Evolutionary conservation across 2,113 vertebrate species (phyloP).

Genomic region (Chlorocebus sabaeus): DNA sequence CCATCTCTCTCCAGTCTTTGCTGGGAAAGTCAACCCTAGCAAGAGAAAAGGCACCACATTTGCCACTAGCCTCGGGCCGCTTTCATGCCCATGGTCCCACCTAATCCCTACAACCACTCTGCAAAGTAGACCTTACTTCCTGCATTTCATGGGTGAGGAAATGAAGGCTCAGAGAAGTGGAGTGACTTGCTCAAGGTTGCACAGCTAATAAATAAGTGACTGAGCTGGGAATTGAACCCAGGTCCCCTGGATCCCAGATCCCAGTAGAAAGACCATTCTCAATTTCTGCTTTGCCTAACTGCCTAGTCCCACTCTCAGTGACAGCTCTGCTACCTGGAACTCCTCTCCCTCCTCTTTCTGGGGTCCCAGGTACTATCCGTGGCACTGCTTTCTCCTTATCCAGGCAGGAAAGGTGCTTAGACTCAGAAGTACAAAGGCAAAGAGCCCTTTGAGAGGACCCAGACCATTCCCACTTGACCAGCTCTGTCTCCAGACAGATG

Average conservation of each 20-base stretch:
- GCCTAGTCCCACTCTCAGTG: not conserved
- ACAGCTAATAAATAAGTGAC: not conserved
- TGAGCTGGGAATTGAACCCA: constrained; percentile 59
- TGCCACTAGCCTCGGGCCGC: not conserved
- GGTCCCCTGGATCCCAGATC: constrained; percentile 39
- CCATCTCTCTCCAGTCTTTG: not conserved
- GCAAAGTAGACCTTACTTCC: not conserved
- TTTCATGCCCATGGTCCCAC: not conserved
- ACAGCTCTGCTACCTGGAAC: not conserved
- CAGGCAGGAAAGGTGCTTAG: not conserved
- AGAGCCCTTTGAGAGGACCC: not conserved
- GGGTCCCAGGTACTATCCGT: not conserved
- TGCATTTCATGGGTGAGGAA: not conserved
- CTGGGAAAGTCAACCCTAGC: not conserved
- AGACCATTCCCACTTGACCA: not conserved
- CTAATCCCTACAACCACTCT: not conserved
- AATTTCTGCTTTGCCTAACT: not conserved
- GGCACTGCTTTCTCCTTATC: not conserved
- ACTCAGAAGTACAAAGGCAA: not conserved
- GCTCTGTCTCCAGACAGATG: not conserved
- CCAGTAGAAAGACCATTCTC: not conserved
- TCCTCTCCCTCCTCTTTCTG: not conserved
- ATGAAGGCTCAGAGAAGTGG: constrained; percentile 58
- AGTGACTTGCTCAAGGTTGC: constrained; percentile 66
- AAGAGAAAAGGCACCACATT: not conserved